Base-by-base conservation (phyloP, 1,140 invertebrate genomes). In the Plutomurus gul region DNA sequence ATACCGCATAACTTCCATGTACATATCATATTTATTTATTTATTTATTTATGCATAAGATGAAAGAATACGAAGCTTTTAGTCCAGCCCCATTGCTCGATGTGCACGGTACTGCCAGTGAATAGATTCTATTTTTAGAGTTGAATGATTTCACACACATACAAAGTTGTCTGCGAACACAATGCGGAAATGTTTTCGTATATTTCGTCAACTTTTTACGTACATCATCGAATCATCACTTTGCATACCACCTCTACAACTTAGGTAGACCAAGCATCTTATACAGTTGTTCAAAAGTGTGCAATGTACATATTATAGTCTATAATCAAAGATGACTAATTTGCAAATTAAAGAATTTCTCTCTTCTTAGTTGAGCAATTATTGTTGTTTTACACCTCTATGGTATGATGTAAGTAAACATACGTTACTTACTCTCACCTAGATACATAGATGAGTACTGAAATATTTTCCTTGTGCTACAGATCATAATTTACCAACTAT, bases 271-370 rank as follows among this genome's bases (percentile, higher is more conserved):
- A n/a, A n/a, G n/a, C n/a, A n/a, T n/a, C n/a, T n/a, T n/a, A n/a
- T n/a, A n/a, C n/a, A n/a, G n/a, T n/a, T 65, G 4, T 60, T 60
- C 51, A 16, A 60, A 33, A 18, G 30, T 36, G 56, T 65, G 56
- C 56, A n/a, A 65, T 65, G 30, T 33, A 65, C 56, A 65, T 33
- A 11, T 65, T 65, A 33, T 33, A 65, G 3, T n/a, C n/a, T n/a
- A n/a, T n/a, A n/a, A n/a, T n/a, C n/a, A n/a, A n/a, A n/a, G n/a
- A 65, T 65, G 56, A 65, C 56, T 65, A 65, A 65, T 36, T 65
- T 65, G 56, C 13, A n/a, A 16, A 36, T 25, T 30, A 65, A 13
- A 30, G 13, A 10, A 33, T 65, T 65, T 36, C 36, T 33, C 25
- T 30, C 25, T 56, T 10, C 51, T n/a, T n/a, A n/a, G n/a, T n/a